Conservation (phyloP, 2,888 invertebrate genomes). For the Nematopogon swammerdamellus region DNA sequence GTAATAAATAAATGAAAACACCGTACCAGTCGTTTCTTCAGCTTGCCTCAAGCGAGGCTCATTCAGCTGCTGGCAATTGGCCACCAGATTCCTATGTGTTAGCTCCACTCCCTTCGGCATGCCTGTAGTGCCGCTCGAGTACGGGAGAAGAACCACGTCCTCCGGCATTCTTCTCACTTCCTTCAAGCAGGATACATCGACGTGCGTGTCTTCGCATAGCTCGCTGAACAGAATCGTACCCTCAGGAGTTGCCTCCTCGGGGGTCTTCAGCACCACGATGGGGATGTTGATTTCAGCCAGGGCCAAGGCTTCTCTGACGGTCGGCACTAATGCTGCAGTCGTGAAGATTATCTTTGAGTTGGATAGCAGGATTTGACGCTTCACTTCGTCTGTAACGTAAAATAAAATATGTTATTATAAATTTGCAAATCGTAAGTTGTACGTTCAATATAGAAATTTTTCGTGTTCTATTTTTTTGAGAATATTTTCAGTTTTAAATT, state of each 20-base stretch:
- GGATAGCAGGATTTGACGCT: slow-evolving; percentile 58
- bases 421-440: too few species aligned
- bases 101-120: slow-evolving; percentile 71
- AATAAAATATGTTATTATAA: too few species aligned
- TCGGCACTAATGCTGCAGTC: slow-evolving; percentile 39
- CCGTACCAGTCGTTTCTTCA: slow-evolving; percentile 30
- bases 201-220: slow-evolving; percentile 36
- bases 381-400: slow-evolving; percentile 62
- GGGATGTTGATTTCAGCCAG: slow-evolving; percentile 41
- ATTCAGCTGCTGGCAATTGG: slow-evolving; percentile 33
- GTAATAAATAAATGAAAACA: too few species aligned
- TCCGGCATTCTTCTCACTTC: slow-evolving; percentile 32
- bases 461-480: too few species aligned
- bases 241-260: slow-evolving; percentile 27
- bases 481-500: too few species aligned
- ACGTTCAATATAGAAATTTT: too few species aligned
- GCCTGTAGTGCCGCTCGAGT: slow-evolving; percentile 84
- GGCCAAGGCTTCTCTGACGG: slow-evolving; percentile 40
- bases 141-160: slow-evolving; percentile 67
- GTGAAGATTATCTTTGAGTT: slow-evolving; percentile 61
- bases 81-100: slow-evolving; percentile 53
- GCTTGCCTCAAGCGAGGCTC: slow-evolving; percentile 21
- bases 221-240: slow-evolving; percentile 59
- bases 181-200: slow-evolving; percentile 46
- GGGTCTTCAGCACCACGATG: slow-evolving; percentile 32